phyloP scores from a whole-genome alignment of 2,797 vertebrate species.

The Crax fasciolata region DNA sequence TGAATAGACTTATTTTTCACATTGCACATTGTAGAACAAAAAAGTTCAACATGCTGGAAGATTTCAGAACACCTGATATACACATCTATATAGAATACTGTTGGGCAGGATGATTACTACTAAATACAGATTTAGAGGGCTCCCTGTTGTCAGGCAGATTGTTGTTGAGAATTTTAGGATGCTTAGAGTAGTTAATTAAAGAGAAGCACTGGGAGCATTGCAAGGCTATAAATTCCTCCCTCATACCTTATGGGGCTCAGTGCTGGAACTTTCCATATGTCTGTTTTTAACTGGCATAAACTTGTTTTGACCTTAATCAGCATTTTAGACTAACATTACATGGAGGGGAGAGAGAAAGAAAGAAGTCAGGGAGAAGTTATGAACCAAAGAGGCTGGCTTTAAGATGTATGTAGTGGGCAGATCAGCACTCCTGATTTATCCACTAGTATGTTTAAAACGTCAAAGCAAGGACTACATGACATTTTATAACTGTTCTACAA shows the following conservation, averaged over 20 bases:
- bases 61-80: constrained; percentile 26
- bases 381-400: background rate
- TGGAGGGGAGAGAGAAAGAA: background rate
- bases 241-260: constrained; percentile 62
- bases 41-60: background rate
- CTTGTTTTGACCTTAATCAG: constrained; percentile 74
- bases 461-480: background rate
- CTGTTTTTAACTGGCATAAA: constrained; percentile 74
- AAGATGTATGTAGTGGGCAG: background rate
- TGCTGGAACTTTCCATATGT: constrained; percentile 72
- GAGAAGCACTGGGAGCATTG: constrained; percentile 58
- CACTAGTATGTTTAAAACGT: background rate
- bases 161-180: constrained; percentile 67
- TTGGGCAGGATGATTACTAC: background rate
- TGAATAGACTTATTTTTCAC: background rate
- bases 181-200: constrained; percentile 74
- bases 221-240: constrained; percentile 66
- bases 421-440: background rate
- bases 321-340: constrained; percentile 43
- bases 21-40: background rate
- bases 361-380: background rate
- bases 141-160: constrained; percentile 74
- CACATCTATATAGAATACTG: background rate
- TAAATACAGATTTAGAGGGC: constrained; percentile 52
- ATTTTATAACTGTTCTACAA: constrained; percentile 34